Evolutionary conservation across 2,888 invertebrate genomes (phyloP).

Genomic region (Sarcophaga variegata): DNA sequence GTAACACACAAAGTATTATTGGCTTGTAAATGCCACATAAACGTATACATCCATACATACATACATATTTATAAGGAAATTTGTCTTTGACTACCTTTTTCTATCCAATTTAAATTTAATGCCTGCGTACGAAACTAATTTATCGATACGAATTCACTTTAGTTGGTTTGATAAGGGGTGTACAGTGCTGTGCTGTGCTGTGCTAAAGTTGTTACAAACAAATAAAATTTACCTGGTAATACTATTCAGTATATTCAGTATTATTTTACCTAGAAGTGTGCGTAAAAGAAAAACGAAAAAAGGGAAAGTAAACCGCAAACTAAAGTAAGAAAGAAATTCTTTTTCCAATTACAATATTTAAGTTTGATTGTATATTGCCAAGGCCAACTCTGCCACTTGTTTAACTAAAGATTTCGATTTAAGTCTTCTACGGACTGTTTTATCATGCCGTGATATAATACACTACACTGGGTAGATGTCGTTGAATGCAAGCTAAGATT

Average conservation of each 20-base stretch:
- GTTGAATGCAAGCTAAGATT: too few relatives aligned
- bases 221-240: conserved; percentile 7
- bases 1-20: too few relatives aligned
- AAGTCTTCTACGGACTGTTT: too few relatives aligned
- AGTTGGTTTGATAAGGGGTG: background rate
- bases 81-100: background rate
- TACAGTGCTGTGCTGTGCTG: background rate
- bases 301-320: conserved; percentile 3
- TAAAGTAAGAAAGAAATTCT: background rate
- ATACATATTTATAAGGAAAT: too few relatives aligned
- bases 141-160: background rate
- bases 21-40: background rate
- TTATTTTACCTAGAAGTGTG: conserved; percentile 8
- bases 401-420: conserved; percentile 17
- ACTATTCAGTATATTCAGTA: conserved; percentile 21
- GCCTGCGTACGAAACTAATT: conserved; percentile 10
- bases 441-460: too few relatives aligned
- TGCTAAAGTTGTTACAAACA: background rate
- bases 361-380: background rate
- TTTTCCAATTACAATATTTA: conserved; percentile 8
- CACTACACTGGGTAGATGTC: too few relatives aligned
- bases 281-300: background rate
- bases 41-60: background rate
- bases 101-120: conserved; percentile 1
- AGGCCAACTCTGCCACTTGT: background rate